Evolutionary conservation across 1,140 invertebrate species (phyloP).

Genomic region (Drosophila seguyi): DNA sequence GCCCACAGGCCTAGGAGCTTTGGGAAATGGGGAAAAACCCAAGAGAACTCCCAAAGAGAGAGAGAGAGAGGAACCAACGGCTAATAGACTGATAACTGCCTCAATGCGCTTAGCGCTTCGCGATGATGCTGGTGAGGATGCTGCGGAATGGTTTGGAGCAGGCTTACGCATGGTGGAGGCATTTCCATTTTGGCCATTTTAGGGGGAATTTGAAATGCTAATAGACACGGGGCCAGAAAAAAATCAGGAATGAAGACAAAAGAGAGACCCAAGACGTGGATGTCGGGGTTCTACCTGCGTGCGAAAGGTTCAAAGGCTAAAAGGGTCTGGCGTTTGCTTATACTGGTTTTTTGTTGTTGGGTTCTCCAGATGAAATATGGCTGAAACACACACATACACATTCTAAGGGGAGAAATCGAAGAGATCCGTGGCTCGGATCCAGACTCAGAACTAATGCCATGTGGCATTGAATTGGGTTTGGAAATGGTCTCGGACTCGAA

Average conservation of each 20-base stretch:
- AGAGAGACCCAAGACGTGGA: conserved; percentile 14
- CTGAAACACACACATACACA: conserved; percentile 39
- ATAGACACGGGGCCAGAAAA: conserved; percentile 54
- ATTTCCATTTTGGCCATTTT: conserved; percentile 56
- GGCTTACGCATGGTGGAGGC: conserved; percentile 72
- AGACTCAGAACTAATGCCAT: conserved; percentile 40
- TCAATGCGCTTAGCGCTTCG: conserved; percentile 60
- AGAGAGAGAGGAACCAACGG: conserved; percentile 5
- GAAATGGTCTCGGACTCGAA: conserved; percentile 24
- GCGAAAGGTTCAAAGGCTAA: conserved; percentile 80
- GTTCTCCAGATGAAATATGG: conserved; percentile 50
- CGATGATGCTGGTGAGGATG: conserved; percentile 19
- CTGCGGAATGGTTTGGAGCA: background rate
- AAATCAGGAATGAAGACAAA: conserved; percentile 41
- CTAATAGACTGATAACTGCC: conserved; percentile 81
- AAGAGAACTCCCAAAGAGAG: conserved; percentile 6
- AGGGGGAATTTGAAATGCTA: conserved; percentile 71
- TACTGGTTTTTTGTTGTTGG: conserved; percentile 30
- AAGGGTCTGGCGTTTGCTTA: conserved; percentile 57
- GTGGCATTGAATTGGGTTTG: conserved; percentile 24
- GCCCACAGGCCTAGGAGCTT: conserved; percentile 36
- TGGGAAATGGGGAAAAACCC: background rate
- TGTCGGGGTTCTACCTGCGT: conserved; percentile 59
- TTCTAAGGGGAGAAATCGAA: conserved; percentile 46
- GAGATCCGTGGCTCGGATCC: background rate